Evolutionary conservation across 2,113 vertebrate genomes (phyloP).

Genomic region (human (Homo sapiens)): GRCh38 chr5:142231001-142231500

Average conservation of each 20-base stretch:
- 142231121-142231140: background rate
- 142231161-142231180: background rate
- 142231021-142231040: background rate
- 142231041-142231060: background rate
- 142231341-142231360: background rate
- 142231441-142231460: background rate
- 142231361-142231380: background rate
- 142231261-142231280: too few relatives aligned
- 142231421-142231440: background rate
- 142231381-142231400: constrained; percentile 33
- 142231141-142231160: background rate
- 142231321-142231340: background rate
- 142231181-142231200: background rate
- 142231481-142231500: background rate
- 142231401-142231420: constrained; percentile 1
- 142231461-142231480: background rate
- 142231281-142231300: too few relatives aligned
- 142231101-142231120: background rate
- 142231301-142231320: background rate
- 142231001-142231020: background rate
- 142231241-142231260: background rate
- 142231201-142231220: background rate
- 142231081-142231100: background rate
- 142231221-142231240: background rate
- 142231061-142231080: background rate